Base-by-base conservation (phyloP, 2,113 vertebrate genomes). In the Seriola rivoliana region DNA sequence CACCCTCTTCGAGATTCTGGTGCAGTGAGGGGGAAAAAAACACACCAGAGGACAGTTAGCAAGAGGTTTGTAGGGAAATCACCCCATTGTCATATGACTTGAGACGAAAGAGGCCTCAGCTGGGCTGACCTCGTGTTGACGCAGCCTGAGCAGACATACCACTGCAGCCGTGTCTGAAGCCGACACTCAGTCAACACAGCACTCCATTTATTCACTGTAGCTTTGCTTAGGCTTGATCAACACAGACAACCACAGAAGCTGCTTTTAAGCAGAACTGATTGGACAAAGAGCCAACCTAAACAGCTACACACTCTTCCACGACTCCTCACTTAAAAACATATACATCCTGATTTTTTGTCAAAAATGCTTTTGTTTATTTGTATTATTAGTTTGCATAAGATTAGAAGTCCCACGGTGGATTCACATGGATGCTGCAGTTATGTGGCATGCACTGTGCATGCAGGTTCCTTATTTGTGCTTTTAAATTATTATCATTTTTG, bases 1-100 rank as follows among this genome's bases (percentile, higher is more conserved):
- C 93, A 8, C 77, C 90, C 75, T 97, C 96, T 60, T 97, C 96
- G 36, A 95, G 89, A 65, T 87, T 93, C 97, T 98, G 83, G 72
- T 65, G 78, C 34, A 88, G 67, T 23, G 10, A 77, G 50, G 36
- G 65, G 57, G 17, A 32, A 59, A 50, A 36, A 34, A 16, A 12
- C 6, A 48, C 19, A 68, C 44, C 48, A 76, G 57, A 59, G 34
- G 65, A 62, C 13, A 36, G 80, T 84, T 66, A 80, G 70, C 0
- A 1, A 60, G 82, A 78, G 69, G 60, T 29, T 63, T 46, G 34
- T 42, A 67, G 60, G 60, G 58, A 69, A 60, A 89, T 88, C 83
- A 78, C 70, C 60, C 78, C 87, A 84, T 29, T 29, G 77, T 92
- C 92, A 89, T 81, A 86, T 85, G 90, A 92, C 83, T 80, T 23